Evolutionary conservation across 2,888 invertebrate genomes (phyloP).

Genomic region (Agonopterix heracliana): DNA sequence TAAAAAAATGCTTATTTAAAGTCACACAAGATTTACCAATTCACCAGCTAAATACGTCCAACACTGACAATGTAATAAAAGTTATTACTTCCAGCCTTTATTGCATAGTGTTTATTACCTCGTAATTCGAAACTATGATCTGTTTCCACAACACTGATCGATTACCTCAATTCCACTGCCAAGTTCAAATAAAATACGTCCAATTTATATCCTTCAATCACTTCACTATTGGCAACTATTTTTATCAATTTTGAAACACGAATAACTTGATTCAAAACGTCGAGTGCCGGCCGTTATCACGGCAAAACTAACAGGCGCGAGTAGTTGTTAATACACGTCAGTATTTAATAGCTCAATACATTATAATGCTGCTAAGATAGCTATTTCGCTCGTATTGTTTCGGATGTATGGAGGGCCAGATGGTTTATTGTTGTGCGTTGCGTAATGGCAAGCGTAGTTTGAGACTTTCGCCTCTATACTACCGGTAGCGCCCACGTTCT

Average conservation of each 20-base stretch:
- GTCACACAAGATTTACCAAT: too few species aligned
- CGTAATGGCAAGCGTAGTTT: constrained; percentile 36
- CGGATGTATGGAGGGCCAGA: constrained; percentile 18
- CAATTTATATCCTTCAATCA: neutral
- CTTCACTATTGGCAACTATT: neutral
- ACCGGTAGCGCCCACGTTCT: constrained; percentile 42
- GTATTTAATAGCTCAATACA: constrained; percentile 43
- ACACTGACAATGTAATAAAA: too few species aligned
- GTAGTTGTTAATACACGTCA: constrained; percentile 32
- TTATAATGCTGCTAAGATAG: constrained; percentile 37
- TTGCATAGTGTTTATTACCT: neutral
- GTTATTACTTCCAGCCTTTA: too few species aligned
- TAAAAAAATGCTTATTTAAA: too few species aligned
- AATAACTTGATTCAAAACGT: constrained; percentile 29
- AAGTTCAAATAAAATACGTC: neutral
- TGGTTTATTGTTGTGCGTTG: constrained; percentile 36
- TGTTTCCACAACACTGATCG: neutral
- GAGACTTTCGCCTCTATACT: constrained; percentile 45
- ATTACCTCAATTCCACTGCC: neutral
- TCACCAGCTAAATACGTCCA: too few species aligned
- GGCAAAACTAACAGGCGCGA: constrained; percentile 46
- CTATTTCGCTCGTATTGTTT: constrained; percentile 12
- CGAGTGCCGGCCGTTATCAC: constrained; percentile 55
- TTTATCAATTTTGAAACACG: neutral
- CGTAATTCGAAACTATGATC: neutral